Percentiles rank a stretch among this genome's conserved stretches.
phyloP scores from a whole-genome alignment of 2,113 vertebrate species.

The Triplophysa siluroides region DNA sequence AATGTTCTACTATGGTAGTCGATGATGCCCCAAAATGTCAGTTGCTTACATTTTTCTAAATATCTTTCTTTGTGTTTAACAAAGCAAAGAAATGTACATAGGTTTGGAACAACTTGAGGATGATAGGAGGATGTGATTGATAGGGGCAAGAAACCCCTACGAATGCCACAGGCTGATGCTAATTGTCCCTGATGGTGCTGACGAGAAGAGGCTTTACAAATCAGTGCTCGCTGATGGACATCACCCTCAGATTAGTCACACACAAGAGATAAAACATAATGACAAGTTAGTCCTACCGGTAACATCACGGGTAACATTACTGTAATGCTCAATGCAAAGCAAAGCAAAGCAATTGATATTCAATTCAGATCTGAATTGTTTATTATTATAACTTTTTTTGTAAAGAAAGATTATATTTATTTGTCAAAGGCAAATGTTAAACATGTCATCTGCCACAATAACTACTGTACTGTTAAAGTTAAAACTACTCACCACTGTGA shows the following conservation, averaged over 20 bases:
- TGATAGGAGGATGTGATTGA: conserved; percentile 18
- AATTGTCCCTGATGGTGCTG: conserved; percentile 29
- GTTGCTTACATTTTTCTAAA: too few relatives aligned
- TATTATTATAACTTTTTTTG: background rate
- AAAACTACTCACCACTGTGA: too few relatives aligned
- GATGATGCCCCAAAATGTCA: too few relatives aligned
- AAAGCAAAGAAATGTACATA: too few relatives aligned
- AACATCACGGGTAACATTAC: conserved; percentile 8
- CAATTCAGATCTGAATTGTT: background rate
- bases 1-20: too few relatives aligned
- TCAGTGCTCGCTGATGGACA: conserved; percentile 13
- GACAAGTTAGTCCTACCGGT: background rate
- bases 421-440: too few relatives aligned
- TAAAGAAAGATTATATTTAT: too few relatives aligned
- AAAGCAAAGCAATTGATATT: background rate
- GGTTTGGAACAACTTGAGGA: too few relatives aligned
- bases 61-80: too few relatives aligned
- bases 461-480: too few relatives aligned
- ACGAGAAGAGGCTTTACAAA: conserved; percentile 20
- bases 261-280: conserved; percentile 29
- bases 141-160: background rate
- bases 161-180: conserved; percentile 34
- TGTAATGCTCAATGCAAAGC: background rate
- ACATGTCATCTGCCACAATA: background rate
- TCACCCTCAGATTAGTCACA: conserved; percentile 24